Evolutionary conservation across 2,888 invertebrate genomes (phyloP), one percentile per base, ranked within the genome.

Genomic region (Branchipolynoe longqiensis): DNA sequence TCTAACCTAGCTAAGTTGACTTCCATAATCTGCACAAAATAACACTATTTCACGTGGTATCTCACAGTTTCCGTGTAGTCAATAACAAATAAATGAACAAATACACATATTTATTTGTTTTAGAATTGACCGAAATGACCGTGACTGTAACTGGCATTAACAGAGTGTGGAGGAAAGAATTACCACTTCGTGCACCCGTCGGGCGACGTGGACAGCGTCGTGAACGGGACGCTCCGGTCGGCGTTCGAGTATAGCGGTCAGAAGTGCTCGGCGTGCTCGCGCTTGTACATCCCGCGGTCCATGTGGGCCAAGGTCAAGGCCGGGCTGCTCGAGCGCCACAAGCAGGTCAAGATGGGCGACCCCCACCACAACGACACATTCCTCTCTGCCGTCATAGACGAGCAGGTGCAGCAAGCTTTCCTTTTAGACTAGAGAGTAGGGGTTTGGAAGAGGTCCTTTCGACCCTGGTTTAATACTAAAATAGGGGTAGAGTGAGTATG

Each of bases 121-220:
- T n/a, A n/a, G n/a, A n/a, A n/a, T n/a, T n/a, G n/a, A n/a, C n/a
- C n/a, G n/a, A n/a, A n/a, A n/a, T n/a, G n/a, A n/a, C n/a, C n/a
- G n/a, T n/a, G n/a, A n/a, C n/a, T n/a, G n/a, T n/a, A n/a, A n/a
- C n/a, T n/a, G n/a, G n/a, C n/a, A n/a, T n/a, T n/a, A 90, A 97
- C 97, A 87, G 99, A 99, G 94, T 99, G 99, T 94, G 99, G 99
- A 83, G 99, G 99, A 40, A 99, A 99, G 94, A 99, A 99, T 94
- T 99, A 97, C 94, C 99, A 99, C 94, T 98, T 99, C 91, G 95
- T 99, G 40, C 99, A 99, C 94, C 96, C 97, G 0, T 96, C 97
- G 18, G 99, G 99, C 18, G 97, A 99, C 94, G 95, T 96, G 0
- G 95, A 96, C 33, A 95, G 96, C 12, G 98, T 98, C 1, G 96